Conservation (phyloP, 92 coral and sea anemone species). For the Pocillopora meandrina region DNA sequence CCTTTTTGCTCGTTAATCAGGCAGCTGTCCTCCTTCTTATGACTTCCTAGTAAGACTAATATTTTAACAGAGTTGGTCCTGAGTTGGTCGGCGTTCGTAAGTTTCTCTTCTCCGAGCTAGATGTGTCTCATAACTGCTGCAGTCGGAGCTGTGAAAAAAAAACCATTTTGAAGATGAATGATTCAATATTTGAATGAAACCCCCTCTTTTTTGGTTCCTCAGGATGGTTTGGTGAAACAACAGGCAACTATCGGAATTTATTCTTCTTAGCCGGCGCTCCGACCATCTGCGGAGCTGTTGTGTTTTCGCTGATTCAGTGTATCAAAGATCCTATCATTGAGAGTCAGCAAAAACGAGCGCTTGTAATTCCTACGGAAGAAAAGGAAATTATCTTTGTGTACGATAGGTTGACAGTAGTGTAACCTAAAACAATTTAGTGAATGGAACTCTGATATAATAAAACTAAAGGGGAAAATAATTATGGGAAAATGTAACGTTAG, state of each 20-base stretch:
- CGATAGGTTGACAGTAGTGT: constrained; percentile 81
- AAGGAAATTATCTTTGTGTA: constrained; percentile 52
- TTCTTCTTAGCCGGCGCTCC: constrained; percentile 93
- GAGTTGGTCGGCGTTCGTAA: too few species aligned
- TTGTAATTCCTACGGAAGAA: constrained; percentile 40
- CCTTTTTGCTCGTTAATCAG: too few species aligned
- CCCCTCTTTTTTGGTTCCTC: background rate
- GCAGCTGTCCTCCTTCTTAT: too few species aligned
- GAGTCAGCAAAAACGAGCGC: constrained; percentile 28
- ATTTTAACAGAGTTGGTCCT: too few species aligned
- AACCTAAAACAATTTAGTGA: background rate
- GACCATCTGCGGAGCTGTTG: constrained; percentile 76
- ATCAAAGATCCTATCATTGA: constrained; percentile 62
- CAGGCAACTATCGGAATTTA: constrained; percentile 77
- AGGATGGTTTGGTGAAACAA: constrained; percentile 91
- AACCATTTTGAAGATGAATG: background rate
- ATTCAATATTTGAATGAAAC: background rate
- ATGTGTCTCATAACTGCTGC: too few species aligned
- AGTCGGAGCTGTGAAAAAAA: background rate
- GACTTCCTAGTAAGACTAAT: too few species aligned
- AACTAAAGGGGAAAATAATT: too few species aligned
- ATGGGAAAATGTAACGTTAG: too few species aligned
- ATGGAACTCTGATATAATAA: background rate
- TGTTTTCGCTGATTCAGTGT: constrained; percentile 68
- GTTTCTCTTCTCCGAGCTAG: too few species aligned